Percentiles rank a stretch among this genome's conserved stretches.
These are phyloP conservation scores for Elysia crispata DNA, from an alignment of 2,888 invertebrate species.

Conservation along the genomic window DNA sequence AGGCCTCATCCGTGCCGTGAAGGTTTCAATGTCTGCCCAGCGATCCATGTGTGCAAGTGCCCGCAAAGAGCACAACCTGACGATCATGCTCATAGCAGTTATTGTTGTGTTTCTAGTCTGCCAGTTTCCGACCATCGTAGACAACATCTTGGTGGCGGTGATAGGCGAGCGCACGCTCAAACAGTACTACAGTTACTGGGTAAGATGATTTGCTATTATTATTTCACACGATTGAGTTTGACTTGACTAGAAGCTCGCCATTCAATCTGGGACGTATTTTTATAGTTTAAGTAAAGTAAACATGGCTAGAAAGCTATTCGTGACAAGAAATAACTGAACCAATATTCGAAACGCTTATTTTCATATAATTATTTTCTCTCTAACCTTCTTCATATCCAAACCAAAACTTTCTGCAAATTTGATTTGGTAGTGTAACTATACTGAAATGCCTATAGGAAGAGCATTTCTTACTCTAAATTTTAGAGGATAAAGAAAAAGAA, in stretches of 20 bases:
- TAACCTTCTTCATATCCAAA: background rate
- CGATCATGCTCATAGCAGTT: conserved; percentile 96
- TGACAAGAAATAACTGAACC: no score
- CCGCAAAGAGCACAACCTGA: conserved; percentile 91
- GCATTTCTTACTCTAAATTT: no score
- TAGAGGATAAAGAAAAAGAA: no score
- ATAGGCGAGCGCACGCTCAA: conserved; percentile 55
- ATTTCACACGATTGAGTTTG: no score
- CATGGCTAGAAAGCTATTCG: no score
- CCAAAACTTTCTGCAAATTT: background rate
- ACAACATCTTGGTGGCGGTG: conserved; percentile 72
- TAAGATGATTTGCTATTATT: background rate
- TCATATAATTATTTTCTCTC: no score
- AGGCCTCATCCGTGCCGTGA: conserved; percentile 72
- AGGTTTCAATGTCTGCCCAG: conserved; percentile 61
- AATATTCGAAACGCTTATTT: background rate
- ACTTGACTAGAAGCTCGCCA: background rate
- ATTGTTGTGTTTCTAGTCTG: conserved; percentile 95
- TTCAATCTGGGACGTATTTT: no score
- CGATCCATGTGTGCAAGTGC: conserved; percentile 61
- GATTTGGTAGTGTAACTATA: no score
- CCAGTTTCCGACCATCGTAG: conserved; percentile 81
- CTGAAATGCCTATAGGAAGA: no score
- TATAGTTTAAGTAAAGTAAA: no score
- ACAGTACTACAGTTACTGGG: conserved; percentile 38